Evolutionary conservation across 2,888 invertebrate genomes (phyloP).

Genomic region (Octonoba sinensis): DNA sequence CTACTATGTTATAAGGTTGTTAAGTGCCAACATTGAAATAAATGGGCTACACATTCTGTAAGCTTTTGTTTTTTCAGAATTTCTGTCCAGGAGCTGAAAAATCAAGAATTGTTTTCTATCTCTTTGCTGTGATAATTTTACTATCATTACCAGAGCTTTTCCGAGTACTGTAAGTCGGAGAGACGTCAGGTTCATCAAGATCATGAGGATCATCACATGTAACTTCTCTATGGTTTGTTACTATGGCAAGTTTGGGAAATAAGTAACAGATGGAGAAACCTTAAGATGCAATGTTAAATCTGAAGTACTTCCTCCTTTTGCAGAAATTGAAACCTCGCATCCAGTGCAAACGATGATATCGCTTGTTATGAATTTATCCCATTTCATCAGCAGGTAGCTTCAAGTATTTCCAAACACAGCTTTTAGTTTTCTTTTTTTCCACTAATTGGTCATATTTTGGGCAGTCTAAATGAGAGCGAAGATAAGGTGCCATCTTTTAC

Average conservation of each 20-base stretch:
- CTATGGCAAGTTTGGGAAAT: no score
- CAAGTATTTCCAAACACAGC: background rate
- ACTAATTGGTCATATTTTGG: background rate
- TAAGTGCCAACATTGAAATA: conserved; percentile 1
- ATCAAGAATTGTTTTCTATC: conserved; percentile 9
- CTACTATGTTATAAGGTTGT: conserved; percentile 10
- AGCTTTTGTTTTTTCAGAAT: background rate
- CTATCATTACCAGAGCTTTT: no score
- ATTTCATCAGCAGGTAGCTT: background rate
- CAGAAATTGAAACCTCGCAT: background rate
- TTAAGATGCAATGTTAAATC: background rate
- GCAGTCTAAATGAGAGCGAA: no score
- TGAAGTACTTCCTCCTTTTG: conserved; percentile 17
- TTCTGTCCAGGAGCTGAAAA: background rate
- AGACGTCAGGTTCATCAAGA: no score
- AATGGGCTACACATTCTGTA: conserved; percentile 8
- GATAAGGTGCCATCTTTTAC: no score
- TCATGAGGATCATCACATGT: no score
- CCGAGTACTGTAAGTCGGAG: no score
- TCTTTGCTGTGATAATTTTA: background rate
- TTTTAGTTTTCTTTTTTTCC: background rate
- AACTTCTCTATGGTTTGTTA: no score
- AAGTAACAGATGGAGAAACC: background rate
- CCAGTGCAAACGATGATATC: background rate
- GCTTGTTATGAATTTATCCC: no score